Conservation (phyloP, 2,797 vertebrate genomes). For the Anabas testudineus region DNA sequence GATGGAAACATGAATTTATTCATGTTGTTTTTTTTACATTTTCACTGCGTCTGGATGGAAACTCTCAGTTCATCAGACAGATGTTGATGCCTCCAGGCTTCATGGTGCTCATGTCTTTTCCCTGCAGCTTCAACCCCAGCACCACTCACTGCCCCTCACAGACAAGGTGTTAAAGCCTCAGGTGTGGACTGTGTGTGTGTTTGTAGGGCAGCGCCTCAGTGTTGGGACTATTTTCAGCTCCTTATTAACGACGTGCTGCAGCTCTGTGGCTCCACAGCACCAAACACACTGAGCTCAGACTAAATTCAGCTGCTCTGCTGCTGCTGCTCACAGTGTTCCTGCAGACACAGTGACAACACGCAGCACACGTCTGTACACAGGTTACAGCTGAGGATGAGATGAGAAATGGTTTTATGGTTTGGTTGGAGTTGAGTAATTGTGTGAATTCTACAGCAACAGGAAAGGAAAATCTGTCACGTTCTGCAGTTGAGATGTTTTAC, state of each 20-base stretch:
- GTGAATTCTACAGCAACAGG: no score
- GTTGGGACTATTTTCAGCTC: conserved; percentile 54
- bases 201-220: conserved; percentile 47
- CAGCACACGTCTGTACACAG: not conserved
- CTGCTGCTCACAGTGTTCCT: not conserved
- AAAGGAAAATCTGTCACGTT: no score
- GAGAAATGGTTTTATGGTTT: no score
- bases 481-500: no score
- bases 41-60: no score
- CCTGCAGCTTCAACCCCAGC: not conserved
- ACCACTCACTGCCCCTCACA: not conserved
- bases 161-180: conserved; percentile 20
- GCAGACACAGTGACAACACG: not conserved
- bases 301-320: conserved; percentile 7
- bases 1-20: no score
- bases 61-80: not conserved
- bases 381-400: no score
- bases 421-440: no score
- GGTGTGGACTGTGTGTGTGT: conserved; percentile 14
- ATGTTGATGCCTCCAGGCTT: not conserved
- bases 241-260: conserved; percentile 38
- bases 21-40: no score
- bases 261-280: conserved; percentile 33
- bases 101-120: not conserved
- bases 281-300: conserved; percentile 11